Base-by-base conservation (phyloP, 2,797 vertebrate species). In the Gila robusta region DNA sequence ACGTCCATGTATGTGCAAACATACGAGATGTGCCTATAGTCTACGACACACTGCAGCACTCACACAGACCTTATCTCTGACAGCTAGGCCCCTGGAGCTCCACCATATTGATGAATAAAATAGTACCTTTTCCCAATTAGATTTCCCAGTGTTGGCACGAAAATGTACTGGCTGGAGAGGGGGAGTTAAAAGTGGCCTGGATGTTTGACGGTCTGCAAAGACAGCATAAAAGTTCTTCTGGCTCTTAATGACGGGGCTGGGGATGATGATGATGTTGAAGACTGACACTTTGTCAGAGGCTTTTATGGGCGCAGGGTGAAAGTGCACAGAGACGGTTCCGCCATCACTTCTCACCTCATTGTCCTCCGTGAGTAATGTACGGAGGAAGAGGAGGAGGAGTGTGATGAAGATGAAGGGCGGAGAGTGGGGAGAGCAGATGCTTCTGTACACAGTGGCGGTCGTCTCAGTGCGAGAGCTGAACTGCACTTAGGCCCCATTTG, bases 401-500 rank as follows among this genome's bases (percentile, higher is more conserved):
- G 52, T 32, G 59, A 79, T 79, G 83, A 87, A 70, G 79, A 82
- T 64, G 79, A 67, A 44, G 69, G 82, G 54, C 10, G 21, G 52
- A 1, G 79, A 81, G 91, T 90, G 91, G 91, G 87, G 92, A 93
- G 92, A 89, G 90, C 89, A 87, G 85, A 91, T 91, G 93, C 90
- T 92, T 91, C 90, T 90, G 86, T 91, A 91, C 79, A 26, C 81
- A 35, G 90, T 93, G 88, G 93, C 93, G 96, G 95, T 95, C 95
- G 94, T 95, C 92, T 93, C 86, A 91, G 92, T 92, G 91, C 92
- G 91, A 86, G 92, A 93, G 92, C 93, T 90, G 89, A 78, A 88
- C 93, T 92, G 94, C 95, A 95, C 95, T 96, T 96, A 95, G 94
- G 92, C 91, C 94, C 94, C 94, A 94, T 95, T 95, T 95, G 94